Percentiles rank a stretch among this genome's conserved stretches.
Evolutionary conservation across 1,140 invertebrate genomes (phyloP).

Genomic region (Octopus sinensis): DNA sequence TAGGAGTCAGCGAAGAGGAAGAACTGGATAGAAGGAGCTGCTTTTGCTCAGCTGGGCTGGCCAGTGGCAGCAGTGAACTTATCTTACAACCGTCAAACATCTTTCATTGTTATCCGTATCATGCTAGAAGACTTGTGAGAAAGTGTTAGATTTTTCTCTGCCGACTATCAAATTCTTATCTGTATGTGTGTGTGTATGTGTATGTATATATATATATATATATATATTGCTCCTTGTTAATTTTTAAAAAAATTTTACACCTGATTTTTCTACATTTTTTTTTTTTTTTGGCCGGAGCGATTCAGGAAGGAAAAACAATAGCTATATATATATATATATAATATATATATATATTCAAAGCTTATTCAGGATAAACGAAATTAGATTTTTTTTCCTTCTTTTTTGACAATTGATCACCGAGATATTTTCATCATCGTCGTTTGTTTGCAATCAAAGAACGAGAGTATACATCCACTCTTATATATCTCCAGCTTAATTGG

Average conservation of each 20-base stretch:
- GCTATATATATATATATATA: no score
- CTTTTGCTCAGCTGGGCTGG: neutral
- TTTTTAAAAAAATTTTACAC: neutral
- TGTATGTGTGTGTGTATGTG: no score
- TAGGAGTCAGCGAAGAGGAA: neutral
- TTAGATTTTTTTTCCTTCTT: no score
- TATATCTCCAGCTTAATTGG: no score
- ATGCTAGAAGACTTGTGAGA: neutral
- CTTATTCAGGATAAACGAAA: no score
- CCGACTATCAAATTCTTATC: neutral
- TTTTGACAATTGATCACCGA: no score
- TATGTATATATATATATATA: no score
- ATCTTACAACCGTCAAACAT: constrained; percentile 5
- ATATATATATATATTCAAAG: no score
- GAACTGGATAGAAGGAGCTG: neutral
- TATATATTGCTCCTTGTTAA: neutral
- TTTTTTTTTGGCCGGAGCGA: constrained; percentile 6
- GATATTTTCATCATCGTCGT: no score
- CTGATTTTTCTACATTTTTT: neutral
- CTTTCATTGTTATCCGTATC: neutral
- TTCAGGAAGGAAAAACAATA: no score
- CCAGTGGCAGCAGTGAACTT: neutral
- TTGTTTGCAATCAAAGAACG: no score
- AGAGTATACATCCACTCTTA: no score
- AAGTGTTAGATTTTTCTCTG: neutral